Evolutionary conservation across 2,113 vertebrate genomes (phyloP), one percentile per base, ranked within the genome.

Genomic region (Elachura formosa): DNA sequence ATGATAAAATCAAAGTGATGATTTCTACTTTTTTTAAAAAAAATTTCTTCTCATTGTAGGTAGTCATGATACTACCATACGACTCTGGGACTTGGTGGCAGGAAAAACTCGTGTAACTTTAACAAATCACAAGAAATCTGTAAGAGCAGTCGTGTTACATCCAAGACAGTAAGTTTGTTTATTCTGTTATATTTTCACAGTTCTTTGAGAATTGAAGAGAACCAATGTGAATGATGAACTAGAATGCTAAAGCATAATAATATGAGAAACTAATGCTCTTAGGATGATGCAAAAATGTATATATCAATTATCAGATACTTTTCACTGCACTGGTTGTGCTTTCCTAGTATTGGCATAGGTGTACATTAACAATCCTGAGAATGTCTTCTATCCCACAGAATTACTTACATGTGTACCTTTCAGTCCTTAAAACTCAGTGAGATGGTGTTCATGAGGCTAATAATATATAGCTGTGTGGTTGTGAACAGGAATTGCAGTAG

Each of bases 91-190:
- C 94, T 97, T 99, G 95, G 98, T 99, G 33, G 99, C 98, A 71
- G 99, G 99, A 69, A 99, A 99, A 98, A 99, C 99, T n/a, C 98
- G 99, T 97, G 98, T 99, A 31, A 99, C 99, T 21, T 97, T 99
- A 94, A 99, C 99, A 61, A 99, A 99, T 96, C 99, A 99, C 96
- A 99, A 99, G 97, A 99, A 99, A 82, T 99, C 99, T 28, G 99
- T 99, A 74, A 97, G 99, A 94, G 98, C 98, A 41, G 96, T 99
- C 74, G 98, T 99, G 89, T 93, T 99, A 72, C 99, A 99, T 93
- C 99, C 99, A 69, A 98, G 98, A 96, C 99, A 99, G 99, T 99
- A 97, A 98, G 99, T 97, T 33, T n/a, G 55, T 20, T 75, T 2
- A 2, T 81, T 56, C 11, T 51, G 64, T 72, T 58, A 26, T 2